These are phyloP conservation scores for Bradypodion pumilum DNA, from an alignment of 2,797 vertebrate species.

Conservation along the genomic window DNA sequence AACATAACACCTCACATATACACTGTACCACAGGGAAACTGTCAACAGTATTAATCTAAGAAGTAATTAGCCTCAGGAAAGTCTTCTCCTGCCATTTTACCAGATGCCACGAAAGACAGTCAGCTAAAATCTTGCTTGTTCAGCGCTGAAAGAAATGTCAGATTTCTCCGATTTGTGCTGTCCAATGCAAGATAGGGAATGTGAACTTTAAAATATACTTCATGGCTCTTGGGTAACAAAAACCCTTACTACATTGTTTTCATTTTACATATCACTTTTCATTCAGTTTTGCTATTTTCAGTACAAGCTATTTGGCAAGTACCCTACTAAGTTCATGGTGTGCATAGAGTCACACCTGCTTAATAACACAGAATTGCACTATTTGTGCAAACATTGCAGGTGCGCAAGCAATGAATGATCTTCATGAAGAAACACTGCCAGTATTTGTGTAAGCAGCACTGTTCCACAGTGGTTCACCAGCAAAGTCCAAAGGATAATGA, in stretches of 20 bases:
- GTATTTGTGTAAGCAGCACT: too few species aligned
- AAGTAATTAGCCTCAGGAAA: constrained; percentile 69
- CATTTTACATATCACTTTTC: background rate
- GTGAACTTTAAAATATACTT: constrained; percentile 1
- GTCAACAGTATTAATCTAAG: constrained; percentile 72
- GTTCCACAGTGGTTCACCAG: too few species aligned
- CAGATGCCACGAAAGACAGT: constrained; percentile 68
- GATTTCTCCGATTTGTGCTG: constrained; percentile 45
- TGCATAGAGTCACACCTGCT: too few species aligned
- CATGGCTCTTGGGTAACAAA: constrained; percentile 33
- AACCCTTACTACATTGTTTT: background rate
- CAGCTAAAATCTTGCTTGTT: constrained; percentile 74
- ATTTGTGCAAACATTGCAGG: too few species aligned
- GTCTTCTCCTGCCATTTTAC: constrained; percentile 63
- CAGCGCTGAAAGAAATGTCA: constrained; percentile 64
- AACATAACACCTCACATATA: constrained; percentile 47
- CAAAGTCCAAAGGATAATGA: too few species aligned
- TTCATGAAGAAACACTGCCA: too few species aligned
- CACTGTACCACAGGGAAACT: constrained; percentile 45
- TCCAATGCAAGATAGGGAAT: constrained; percentile 25
- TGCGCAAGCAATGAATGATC: too few species aligned
- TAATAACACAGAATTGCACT: too few species aligned
- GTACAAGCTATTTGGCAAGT: too few species aligned
- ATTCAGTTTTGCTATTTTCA: background rate
- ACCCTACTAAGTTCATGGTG: too few species aligned